Conservation (phyloP, 2,888 invertebrate genomes). For the Mantis religiosa region DNA sequence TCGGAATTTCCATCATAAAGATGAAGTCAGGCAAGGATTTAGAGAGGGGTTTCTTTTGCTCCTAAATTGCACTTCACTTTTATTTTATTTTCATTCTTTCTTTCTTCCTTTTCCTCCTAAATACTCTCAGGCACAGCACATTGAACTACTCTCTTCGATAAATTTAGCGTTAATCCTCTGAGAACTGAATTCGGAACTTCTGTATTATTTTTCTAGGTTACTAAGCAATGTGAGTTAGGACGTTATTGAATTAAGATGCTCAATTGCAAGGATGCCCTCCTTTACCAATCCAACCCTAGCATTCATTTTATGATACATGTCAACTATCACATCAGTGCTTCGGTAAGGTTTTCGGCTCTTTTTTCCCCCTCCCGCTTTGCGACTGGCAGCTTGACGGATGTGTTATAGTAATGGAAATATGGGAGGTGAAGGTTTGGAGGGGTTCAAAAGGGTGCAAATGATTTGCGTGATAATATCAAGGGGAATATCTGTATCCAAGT, state of each 20-base stretch:
- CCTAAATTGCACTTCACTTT: rapidly evolving
- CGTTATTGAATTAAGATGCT: neutral
- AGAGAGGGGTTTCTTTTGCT: too few species aligned
- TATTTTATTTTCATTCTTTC: too few species aligned
- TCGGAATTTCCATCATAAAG: too few species aligned
- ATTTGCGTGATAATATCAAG: neutral
- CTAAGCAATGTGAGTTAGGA: neutral
- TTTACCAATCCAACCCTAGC: neutral
- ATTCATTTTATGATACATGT: neutral
- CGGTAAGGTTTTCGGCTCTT: neutral
- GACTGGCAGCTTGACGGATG: neutral
- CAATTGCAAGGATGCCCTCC: neutral
- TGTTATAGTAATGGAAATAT: neutral
- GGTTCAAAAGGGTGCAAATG: neutral
- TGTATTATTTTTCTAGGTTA: too few species aligned
- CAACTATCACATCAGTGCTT: neutral
- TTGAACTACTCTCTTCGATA: too few species aligned
- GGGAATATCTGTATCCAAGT: neutral
- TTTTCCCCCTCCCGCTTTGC: neutral
- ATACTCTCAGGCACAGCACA: too few species aligned
- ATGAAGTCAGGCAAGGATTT: too few species aligned
- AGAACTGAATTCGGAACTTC: too few species aligned
- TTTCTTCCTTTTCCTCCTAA: too few species aligned
- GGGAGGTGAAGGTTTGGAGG: neutral
- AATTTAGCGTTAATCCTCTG: too few species aligned